Conservation (phyloP, 2,797 vertebrate genomes). For the Hemitrygon akajei region DNA sequence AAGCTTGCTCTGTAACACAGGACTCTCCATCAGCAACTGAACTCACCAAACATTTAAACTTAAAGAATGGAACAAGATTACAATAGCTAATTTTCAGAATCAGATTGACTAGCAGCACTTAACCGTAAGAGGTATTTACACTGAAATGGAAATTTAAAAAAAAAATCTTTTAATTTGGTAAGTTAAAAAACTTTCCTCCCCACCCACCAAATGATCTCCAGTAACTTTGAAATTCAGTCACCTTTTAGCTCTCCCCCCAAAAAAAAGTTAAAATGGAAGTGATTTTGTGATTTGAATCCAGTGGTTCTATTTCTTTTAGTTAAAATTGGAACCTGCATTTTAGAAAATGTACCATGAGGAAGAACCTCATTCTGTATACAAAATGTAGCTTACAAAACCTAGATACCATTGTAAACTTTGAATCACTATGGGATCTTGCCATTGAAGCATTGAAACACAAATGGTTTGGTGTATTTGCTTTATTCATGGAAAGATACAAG, state of each 20-base stretch:
- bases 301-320: background rate
- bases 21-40: no score
- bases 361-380: background rate
- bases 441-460: conserved; percentile 27
- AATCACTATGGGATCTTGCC: background rate
- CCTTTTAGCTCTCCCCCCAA: background rate
- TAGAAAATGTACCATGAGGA: background rate
- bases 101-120: background rate
- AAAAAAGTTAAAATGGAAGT: background rate
- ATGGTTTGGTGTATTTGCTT: conserved; percentile 17
- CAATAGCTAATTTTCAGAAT: background rate
- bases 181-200: no score
- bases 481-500: conserved; percentile 29
- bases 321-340: background rate
- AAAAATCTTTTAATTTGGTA: no score
- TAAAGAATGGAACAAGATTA: no score
- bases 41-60: no score
- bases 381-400: background rate
- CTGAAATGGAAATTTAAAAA: background rate
- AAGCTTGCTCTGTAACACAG: no score
- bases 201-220: background rate
- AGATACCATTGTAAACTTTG: background rate
- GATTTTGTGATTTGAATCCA: background rate
- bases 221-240: background rate
- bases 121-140: background rate